A percentile compares a stretch with the other conserved stretches of the same genome.
phyloP scores from a whole-genome alignment of 2,888 invertebrate species.

The Yponomeuta sedellus region DNA sequence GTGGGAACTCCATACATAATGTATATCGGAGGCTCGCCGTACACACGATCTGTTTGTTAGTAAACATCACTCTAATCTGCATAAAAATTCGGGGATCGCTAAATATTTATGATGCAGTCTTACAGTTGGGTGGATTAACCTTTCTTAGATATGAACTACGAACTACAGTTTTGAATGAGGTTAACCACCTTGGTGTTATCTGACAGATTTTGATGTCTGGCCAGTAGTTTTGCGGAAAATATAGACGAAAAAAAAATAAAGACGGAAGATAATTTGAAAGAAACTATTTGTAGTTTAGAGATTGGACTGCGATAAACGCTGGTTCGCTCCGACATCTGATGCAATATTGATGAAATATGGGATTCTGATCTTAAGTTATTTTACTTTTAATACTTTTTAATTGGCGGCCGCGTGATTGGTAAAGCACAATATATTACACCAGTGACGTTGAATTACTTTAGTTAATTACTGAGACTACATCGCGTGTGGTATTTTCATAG shows the following conservation, averaged over 20 bases:
- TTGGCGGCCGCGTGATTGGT: slow-evolving; percentile 5
- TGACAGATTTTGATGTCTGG: background rate
- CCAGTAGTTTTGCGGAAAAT: background rate
- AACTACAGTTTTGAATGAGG: background rate
- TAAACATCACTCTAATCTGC: slow-evolving; percentile 5
- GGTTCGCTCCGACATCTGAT: background rate
- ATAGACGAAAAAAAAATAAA: background rate
- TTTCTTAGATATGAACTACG: background rate
- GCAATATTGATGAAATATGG: slow-evolving; percentile 7
- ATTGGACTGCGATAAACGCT: background rate
- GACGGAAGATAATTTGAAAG: background rate
- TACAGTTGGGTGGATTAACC: background rate
- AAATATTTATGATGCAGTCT: background rate
- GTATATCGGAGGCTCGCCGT: background rate
- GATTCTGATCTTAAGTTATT: slow-evolving; percentile 11
- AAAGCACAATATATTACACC: background rate
- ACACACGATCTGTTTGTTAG: slow-evolving; percentile 2
- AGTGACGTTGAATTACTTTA: slow-evolving; percentile 5
- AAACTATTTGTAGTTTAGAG: background rate
- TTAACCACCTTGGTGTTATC: background rate
- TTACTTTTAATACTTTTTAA: slow-evolving; percentile 13
- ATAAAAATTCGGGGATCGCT: slow-evolving; percentile 6
- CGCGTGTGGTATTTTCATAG: slow-evolving; percentile 16
- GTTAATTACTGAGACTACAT: slow-evolving; percentile 14
- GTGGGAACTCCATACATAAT: slow-evolving; percentile 3